phyloP scores from a whole-genome alignment of 2,113 vertebrate genomes.

The Sula dactylatra region DNA sequence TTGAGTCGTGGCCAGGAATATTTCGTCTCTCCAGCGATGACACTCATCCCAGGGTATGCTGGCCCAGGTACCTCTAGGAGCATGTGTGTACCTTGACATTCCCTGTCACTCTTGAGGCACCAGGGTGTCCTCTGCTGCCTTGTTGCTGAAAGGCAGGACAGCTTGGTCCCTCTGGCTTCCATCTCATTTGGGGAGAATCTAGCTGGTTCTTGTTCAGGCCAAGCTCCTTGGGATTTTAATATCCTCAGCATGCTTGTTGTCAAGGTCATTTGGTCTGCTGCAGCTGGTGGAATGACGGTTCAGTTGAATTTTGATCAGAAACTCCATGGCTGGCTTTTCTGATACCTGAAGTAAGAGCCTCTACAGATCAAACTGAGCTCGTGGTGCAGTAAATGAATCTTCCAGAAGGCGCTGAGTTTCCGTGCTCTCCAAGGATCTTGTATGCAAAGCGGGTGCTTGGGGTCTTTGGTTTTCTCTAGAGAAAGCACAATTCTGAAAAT shows the following conservation, averaged over 20 bases:
- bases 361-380: accelerated
- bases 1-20: background rate
- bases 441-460: background rate
- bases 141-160: background rate
- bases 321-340: background rate
- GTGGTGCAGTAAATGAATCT: background rate
- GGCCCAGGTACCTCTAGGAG: background rate
- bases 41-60: background rate
- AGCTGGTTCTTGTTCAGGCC: background rate
- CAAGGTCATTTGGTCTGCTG: background rate
- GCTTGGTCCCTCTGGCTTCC: background rate
- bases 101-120: background rate
- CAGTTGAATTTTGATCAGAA: background rate
- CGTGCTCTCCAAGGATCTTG: background rate
- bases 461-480: background rate
- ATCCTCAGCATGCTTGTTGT: background rate
- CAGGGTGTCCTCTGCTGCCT: background rate
- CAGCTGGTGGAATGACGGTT: background rate
- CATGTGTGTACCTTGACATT: background rate
- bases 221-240: background rate
- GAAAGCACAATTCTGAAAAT: background rate
- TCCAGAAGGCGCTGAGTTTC: background rate
- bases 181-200: background rate
- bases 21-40: background rate
- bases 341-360: background rate